phyloP scores from a whole-genome alignment of 2,113 vertebrate species.

The Catagonus wagneri region DNA sequence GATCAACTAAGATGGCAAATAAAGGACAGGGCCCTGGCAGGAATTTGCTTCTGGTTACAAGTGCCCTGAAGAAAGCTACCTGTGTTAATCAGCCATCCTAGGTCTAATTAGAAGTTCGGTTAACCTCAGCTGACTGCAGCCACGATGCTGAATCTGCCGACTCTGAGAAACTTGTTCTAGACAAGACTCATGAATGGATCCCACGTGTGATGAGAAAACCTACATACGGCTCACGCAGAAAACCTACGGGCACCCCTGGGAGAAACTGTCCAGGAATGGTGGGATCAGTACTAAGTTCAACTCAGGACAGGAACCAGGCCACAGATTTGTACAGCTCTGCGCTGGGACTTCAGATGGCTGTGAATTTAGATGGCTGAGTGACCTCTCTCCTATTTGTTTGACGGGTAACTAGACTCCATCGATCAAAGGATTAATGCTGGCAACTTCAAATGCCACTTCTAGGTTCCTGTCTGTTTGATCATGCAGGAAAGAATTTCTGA shows the following conservation, averaged over 20 bases:
- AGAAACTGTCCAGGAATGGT: not conserved
- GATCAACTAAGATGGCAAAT: not conserved
- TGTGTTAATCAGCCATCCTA: slow-evolving; percentile 73
- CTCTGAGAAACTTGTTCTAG: slow-evolving; percentile 70
- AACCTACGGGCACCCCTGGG: fast-evolving
- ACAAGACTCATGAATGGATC: slow-evolving; percentile 65
- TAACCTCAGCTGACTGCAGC: slow-evolving; percentile 72
- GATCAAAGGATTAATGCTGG: slow-evolving; percentile 65
- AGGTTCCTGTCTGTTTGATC: slow-evolving; percentile 63
- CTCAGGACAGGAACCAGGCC: slow-evolving; percentile 64
- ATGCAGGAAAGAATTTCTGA: not conserved
- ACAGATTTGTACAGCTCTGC: slow-evolving; percentile 76
- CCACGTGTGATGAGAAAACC: not conserved
- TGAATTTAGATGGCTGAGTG: slow-evolving; percentile 66
- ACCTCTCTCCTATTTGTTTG: slow-evolving; percentile 64
- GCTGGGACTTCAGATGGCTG: slow-evolving; percentile 74
- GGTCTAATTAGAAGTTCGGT: slow-evolving; percentile 79
- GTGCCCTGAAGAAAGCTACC: slow-evolving; percentile 63
- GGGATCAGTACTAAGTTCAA: slow-evolving; percentile 72
- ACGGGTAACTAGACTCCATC: slow-evolving; percentile 41
- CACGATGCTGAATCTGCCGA: slow-evolving; percentile 74
- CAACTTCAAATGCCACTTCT: slow-evolving; percentile 55
- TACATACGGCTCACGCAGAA: not conserved
- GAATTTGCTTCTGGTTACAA: slow-evolving; percentile 76
- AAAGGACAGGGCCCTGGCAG: slow-evolving; percentile 56